These are phyloP conservation scores for Acleris laterana DNA, from an alignment of 2,888 invertebrate species.

Conservation along the genomic window DNA sequence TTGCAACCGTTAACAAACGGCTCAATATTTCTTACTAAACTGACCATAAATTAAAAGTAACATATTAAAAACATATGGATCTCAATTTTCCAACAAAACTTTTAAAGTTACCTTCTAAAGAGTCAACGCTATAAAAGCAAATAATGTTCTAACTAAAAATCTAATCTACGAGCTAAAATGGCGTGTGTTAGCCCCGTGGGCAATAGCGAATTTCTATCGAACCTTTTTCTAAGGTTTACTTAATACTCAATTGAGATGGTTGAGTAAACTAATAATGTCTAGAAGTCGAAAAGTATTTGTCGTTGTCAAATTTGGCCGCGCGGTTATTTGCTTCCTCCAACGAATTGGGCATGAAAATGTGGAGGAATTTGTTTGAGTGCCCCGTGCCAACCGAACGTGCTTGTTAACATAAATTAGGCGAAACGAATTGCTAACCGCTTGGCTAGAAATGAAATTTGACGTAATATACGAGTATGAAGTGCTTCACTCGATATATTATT, in stretches of 20 bases:
- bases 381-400: constrained; percentile 18
- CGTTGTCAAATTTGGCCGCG: constrained; percentile 11
- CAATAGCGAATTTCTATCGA: neutral
- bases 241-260: constrained; percentile 16
- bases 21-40: no score
- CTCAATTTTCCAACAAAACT: no score
- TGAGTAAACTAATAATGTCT: constrained; percentile 24
- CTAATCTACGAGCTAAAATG: no score
- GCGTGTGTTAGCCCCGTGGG: no score
- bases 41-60: no score
- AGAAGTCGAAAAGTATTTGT: constrained; percentile 29
- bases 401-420: constrained; percentile 26
- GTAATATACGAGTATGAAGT: neutral
- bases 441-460: constrained; percentile 1
- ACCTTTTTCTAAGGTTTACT: constrained; percentile 17
- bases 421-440: constrained; percentile 11
- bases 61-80: no score
- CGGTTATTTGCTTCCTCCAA: constrained; percentile 9
- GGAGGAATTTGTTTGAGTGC: constrained; percentile 18
- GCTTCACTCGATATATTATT: neutral
- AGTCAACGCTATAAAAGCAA: no score
- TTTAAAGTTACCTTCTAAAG: no score
- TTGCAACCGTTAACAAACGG: no score
- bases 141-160: no score
- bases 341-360: constrained; percentile 20